Base-by-base conservation (phyloP, 2,888 invertebrate species). In the Mythimna impura region DNA sequence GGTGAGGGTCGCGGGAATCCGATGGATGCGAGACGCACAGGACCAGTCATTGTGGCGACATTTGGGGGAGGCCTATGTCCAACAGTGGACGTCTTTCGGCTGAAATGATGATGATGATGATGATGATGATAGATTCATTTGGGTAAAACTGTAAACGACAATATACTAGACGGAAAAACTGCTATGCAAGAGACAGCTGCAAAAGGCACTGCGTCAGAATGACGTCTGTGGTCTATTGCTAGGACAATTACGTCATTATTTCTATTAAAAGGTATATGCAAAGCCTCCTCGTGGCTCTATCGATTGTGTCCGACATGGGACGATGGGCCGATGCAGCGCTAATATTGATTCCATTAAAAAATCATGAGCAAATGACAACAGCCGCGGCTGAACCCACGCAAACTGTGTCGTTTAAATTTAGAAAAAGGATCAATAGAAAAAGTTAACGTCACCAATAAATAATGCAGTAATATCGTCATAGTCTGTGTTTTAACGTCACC, bases 321-420 rank as follows among this genome's bases (percentile, higher is more conserved):
- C 40, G 40, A 68, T 61, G 36, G 40, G 50, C 58, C 64, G 12
- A 70, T 80, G 78, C 74, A 81, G 55, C 62, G 22, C 52, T 57
- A 68, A 71, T 71, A 81, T 82, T 63, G 78, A 82, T 74, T 82
- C 36, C 43, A 82, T 81, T 75, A 81, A 78, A 71, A 71, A 74
- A 73, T 73, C 73, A 80, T 77, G 20, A 73, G 1, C 36, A n/a
- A 47, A 67, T 80, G 68, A 77, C 66, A 58, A 60, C 61, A 73
- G 30, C 8, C 57, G 55, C 50, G 30, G 20, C 12, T 30, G 30
- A 54, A 52, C 62, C 47, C 61, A 76, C 74, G 65, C 74, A 10
- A 81, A 81, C 63, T 55, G 55, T 80, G 79, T 47, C 76, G 52
- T 64, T 71, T 71, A 76, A 61, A 64, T 61, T 79, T 65, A 76